Evolutionary conservation across 2,797 vertebrate genomes (phyloP), one percentile per base, ranked within the genome.

Genomic region (Yasuhikotakia modesta): DNA sequence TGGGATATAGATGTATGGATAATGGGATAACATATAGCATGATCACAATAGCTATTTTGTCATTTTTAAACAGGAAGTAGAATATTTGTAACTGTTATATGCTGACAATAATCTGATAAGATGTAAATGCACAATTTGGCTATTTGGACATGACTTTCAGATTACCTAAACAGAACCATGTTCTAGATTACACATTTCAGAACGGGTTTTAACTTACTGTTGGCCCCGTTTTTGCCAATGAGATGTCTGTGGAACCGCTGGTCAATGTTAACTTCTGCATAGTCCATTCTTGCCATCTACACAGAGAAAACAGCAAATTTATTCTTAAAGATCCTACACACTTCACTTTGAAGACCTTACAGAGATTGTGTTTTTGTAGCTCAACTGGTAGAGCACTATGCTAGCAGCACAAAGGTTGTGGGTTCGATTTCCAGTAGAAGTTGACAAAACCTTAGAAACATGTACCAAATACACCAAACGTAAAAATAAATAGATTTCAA

Each of bases 231-330:
- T 82, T 94, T 95, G 45, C 92, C 92, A 17, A 93, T 94, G 32
- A 95, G 91, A 83, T 94, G 93, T 72, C 93, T 91, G 79, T 95
- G 91, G 87, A 95, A 94, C 48, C 93, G 93, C 82, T 91, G 93
- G 65, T 95, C 92, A 35, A 94, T 91, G 78, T 88, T 92, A 79
- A 95, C 90, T 76, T 95, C 93, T 0, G 92, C 91, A 88, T 93
- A 94, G 88, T 96, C 93, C 93, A 95, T 95, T 86, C 90, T 91
- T 53, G 90, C 89, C 82, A 94, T 89, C 94, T 95, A 81, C 21
- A 82, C 35, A 35, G 21, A 79, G 70, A 5, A 11, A 78, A 71
- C 13, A 39, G 2, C 50, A 35, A 24, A 39, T 22, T 68, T 69
- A 48, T 69, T 52, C 1, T 30, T 24, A 22, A 50, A 77, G 50